Percentiles rank a stretch among this genome's conserved stretches.
Evolutionary conservation across 2,797 vertebrate genomes (phyloP).

Genomic region (Stomatorhinus walkeri): DNA sequence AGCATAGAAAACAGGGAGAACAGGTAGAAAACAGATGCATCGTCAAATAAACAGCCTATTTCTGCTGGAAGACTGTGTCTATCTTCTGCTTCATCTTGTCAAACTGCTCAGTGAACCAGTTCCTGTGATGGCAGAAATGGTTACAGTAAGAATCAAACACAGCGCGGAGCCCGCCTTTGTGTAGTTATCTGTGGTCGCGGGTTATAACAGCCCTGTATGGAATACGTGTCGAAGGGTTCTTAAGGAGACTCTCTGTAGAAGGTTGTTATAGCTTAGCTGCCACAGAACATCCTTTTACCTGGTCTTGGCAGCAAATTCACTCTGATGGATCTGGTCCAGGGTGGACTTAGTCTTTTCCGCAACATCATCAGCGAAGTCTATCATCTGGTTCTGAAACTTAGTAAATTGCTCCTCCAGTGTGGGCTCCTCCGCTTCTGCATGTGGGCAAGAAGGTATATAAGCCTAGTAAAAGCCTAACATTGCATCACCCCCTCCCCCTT

Average conservation of each 20-base stretch:
- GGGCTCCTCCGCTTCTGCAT: constrained; percentile 50
- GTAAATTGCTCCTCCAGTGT: constrained; percentile 27
- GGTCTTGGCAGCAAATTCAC: constrained; percentile 31
- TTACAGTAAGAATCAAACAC: not conserved
- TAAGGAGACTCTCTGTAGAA: not conserved
- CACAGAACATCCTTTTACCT: constrained; percentile 41
- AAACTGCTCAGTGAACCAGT: constrained; percentile 27
- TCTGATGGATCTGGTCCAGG: constrained; percentile 3
- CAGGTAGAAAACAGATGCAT: not conserved
- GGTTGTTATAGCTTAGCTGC: not conserved
- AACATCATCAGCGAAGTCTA: constrained; percentile 20
- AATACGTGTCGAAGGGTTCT: not conserved
- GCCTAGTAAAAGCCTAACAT: not conserved
- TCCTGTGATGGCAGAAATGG: constrained; percentile 36
- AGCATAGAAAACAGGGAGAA: not conserved
- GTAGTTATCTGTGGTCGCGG: not conserved
- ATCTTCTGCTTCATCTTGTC: not conserved
- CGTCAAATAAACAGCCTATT: not conserved
- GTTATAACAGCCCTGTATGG: not conserved
- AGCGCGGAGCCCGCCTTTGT: not conserved
- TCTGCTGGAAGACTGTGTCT: not conserved
- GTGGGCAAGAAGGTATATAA: not conserved
- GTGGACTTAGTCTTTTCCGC: constrained; percentile 27
- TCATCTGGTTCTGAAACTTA: constrained; percentile 21
- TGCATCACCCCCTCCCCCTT: not conserved